These are phyloP conservation scores for Pogoniulus pusillus DNA, from an alignment of 2,797 vertebrate species.

Conservation along the genomic window DNA sequence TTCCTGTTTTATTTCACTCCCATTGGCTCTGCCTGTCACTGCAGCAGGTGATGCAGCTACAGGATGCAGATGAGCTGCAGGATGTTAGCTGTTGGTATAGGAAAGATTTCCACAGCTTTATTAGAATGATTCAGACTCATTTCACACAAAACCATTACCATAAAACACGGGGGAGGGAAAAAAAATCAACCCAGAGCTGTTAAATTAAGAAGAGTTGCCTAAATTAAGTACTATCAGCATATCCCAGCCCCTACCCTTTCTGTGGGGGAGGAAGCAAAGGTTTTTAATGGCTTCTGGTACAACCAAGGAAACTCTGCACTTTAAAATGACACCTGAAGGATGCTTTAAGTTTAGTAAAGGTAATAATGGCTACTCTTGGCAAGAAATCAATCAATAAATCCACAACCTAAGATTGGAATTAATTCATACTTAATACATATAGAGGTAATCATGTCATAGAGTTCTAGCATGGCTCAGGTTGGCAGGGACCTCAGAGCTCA, in stretches of 20 bases:
- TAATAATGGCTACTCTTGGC: background rate
- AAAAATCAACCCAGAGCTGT: background rate
- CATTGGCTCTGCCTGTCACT: background rate
- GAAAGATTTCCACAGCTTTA: background rate
- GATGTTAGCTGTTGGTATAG: background rate
- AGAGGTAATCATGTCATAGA: background rate
- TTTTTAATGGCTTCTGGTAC: background rate
- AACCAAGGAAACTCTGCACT: background rate
- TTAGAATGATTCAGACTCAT: background rate
- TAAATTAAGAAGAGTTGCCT: background rate
- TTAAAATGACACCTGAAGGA: background rate
- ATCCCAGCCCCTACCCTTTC: background rate
- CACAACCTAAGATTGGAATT: background rate
- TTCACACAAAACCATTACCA: background rate
- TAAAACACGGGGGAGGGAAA: background rate
- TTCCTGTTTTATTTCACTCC: conserved; percentile 8
- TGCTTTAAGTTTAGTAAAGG: background rate
- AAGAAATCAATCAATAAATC: background rate
- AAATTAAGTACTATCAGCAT: background rate
- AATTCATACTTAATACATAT: background rate
- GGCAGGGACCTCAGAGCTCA: too few species aligned
- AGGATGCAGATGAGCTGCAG: background rate
- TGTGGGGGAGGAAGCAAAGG: background rate
- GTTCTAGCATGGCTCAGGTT: background rate
- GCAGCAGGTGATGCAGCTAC: conserved; percentile 2